Base-by-base conservation (phyloP, 2,888 invertebrate genomes). In the Phaonia tiefii region DNA sequence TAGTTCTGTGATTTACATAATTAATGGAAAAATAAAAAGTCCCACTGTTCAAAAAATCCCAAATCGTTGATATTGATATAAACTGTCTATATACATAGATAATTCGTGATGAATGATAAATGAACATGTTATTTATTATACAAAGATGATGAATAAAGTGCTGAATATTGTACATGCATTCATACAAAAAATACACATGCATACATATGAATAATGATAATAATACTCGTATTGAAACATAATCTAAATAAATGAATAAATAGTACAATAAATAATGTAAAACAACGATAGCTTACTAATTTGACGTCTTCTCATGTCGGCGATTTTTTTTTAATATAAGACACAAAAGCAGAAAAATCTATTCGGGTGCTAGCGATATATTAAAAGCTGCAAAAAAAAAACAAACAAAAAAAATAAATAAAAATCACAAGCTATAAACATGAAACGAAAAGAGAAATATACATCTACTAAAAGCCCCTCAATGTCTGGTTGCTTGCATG, bases 281-380 rank as follows among this genome's bases (percentile, higher is more conserved):
- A 71, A 37, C 51, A 39, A 39, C 25, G 31, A 77, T 67, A 72
- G 63, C 81, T 81, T 81, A 81, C 80, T 65, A 51, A 73, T 56
- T 72, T 78, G 81, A 31, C 81, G 77, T 81, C 81, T 75, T 65
- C 81, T 78, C 81, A 81, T 81, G 77, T 37, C 78, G 81, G 44
- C 71, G 60, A 54, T 37, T 51, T 22, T 51, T 10, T 20, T 39
- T 60, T 63, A 42, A 25, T 56, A 42, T 37, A 49, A 70, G 37
- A 66, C 67, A 77, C 74, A 63, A 75, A 74, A 74, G 63, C 54
- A 26, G 51, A 39, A 8, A 58, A 46, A 60, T 67, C 22, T 69
- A 60, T 63, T 65, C 60, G 46, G 54, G 46, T 67, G 67, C 60
- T 63, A 39, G 54, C 46, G 46, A 72, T 69, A 67, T 60, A 63